Evolutionary conservation across 2,113 vertebrate species (phyloP), one percentile per base, ranked within the genome.

Genomic region (Tupaia chinensis): DNA sequence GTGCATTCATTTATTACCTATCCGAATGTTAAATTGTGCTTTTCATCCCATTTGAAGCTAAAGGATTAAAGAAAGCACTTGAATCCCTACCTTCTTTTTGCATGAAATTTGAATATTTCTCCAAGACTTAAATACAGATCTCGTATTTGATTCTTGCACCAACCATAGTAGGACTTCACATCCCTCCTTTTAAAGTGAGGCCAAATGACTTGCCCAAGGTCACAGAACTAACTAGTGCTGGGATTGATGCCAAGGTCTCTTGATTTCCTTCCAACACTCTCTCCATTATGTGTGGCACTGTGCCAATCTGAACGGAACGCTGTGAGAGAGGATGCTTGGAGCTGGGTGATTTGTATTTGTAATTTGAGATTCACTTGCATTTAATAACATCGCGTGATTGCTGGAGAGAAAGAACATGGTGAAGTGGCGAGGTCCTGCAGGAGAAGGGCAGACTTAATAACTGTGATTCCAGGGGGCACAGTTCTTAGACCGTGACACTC

Each of bases 281-380:
- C 94, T 94, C 90, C 23, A 87, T 89, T 87, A 87, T 95, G 29
- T 95, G 32, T 95, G 95, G 73, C 86, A 95, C 89, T 74, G 27
- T 73, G 70, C 89, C 89, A 94, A 82, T 19, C 25, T 93, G 82
- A 93, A 93, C 27, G 44, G 63, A 96, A 76, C 80, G 73, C 66
- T 89, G 27, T 89, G 88, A 68, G 65, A 93, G 65, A 82, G n/a
- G 80, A 92, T 82, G 73, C 60, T 89, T 87, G 60, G 89, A 93
- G 63, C 44, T 89, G 80, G n/a, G n/a, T 81, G 87, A 91, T 94
- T 92, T 95, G 76, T 95, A 80, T 88, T 86, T 94, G 66, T 81
- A 93, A 97, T 94, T 94, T 91, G 80, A 97, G 72, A 94, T 89
- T 96, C 73, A 25, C 83, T 96, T 95, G 19, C 68, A 90, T 82